These are phyloP conservation scores for Orchesella cincta DNA, from an alignment of 1,140 invertebrate species.

Conservation along the genomic window DNA sequence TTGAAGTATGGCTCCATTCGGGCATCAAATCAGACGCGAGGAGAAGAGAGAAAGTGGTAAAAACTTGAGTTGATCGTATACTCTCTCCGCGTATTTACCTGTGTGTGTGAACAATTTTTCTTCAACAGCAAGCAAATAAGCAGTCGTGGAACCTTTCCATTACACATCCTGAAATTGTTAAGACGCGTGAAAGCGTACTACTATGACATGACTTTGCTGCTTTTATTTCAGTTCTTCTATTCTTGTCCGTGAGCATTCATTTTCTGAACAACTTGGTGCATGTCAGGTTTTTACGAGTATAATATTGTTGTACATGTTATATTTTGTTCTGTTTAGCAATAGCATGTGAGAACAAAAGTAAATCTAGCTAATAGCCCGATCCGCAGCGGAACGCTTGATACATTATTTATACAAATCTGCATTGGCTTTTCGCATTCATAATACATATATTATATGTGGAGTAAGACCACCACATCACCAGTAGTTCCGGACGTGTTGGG, in stretches of 20 bases:
- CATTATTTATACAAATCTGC: conserved; percentile 17
- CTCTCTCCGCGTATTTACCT: too few relatives aligned
- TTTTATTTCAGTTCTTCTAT: not conserved
- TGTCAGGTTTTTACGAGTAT: too few relatives aligned
- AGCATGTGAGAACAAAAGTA: too few relatives aligned
- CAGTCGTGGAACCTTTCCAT: too few relatives aligned
- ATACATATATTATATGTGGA: not conserved
- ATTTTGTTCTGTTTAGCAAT: not conserved
- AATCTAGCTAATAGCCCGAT: conserved; percentile 1
- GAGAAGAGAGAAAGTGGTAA: too few relatives aligned
- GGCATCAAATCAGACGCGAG: too few relatives aligned
- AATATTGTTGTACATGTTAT: not conserved
- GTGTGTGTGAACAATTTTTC: too few relatives aligned
- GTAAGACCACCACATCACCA: not conserved
- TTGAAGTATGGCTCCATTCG: too few relatives aligned
- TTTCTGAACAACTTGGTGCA: not conserved
- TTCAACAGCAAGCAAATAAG: too few relatives aligned
- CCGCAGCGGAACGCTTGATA: not conserved
- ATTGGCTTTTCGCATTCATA: not conserved
- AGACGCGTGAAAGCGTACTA: not conserved
- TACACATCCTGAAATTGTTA: too few relatives aligned
- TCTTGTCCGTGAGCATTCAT: not conserved
- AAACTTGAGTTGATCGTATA: too few relatives aligned
- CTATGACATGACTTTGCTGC: not conserved
- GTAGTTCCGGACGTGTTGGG: too few relatives aligned